Conservation (phyloP, 2,797 vertebrate genomes). For the Microtus agrestis region DNA sequence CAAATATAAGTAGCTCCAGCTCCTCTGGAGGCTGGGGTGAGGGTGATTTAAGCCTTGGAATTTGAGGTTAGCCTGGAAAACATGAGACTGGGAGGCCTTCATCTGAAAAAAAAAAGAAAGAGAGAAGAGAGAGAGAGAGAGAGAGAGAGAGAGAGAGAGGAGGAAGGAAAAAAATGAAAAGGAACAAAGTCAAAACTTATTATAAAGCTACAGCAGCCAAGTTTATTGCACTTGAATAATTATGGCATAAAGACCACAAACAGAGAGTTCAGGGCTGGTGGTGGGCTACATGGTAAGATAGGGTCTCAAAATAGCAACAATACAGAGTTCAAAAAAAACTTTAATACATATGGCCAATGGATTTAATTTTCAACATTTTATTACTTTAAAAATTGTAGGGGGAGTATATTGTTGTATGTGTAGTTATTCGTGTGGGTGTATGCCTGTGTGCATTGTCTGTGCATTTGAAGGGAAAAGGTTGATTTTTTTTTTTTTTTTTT, state of each 20-base stretch:
- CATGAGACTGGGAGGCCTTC: neutral
- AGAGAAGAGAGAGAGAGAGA: too few species aligned
- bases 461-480: neutral
- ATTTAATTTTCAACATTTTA: neutral
- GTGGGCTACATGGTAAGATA: neutral
- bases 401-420: neutral
- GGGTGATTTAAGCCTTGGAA: neutral
- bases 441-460: neutral
- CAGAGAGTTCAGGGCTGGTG: neutral
- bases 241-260: neutral
- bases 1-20: neutral
- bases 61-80: neutral
- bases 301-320: neutral
- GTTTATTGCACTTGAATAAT: neutral
- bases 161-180: neutral
- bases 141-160: too few species aligned
- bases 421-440: too few species aligned
- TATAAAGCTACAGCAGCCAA: neutral
- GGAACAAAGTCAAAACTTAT: neutral
- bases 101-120: neutral
- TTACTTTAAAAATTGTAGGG: neutral
- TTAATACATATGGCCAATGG: neutral
- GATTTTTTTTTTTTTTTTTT: neutral
- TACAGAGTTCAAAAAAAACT: neutral
- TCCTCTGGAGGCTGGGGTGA: neutral